Conservation (phyloP, 1,140 invertebrate species). For the Belonocnema kinseyi region DNA sequence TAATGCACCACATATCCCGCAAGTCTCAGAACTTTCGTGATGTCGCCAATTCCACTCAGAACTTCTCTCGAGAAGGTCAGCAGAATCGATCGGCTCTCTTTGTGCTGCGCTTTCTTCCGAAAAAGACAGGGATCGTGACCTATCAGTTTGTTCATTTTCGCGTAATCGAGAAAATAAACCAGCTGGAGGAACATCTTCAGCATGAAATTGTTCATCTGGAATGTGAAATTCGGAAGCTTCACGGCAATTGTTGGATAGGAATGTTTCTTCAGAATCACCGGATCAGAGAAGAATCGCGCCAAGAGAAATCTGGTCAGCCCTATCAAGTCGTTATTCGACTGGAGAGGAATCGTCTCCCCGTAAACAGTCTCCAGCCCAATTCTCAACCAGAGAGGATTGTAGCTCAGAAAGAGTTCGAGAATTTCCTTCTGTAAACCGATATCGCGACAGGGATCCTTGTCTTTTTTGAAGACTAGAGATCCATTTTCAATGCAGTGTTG, state of each 20-base stretch:
- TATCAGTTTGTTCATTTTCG: slow-evolving; percentile 88
- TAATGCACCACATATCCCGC: slow-evolving; percentile 86
- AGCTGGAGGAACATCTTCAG: slow-evolving; percentile 89
- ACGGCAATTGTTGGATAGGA: slow-evolving; percentile 74
- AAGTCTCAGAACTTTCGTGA: slow-evolving; percentile 86
- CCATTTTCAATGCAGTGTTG: slow-evolving; percentile 80
- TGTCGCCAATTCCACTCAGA: slow-evolving; percentile 90
- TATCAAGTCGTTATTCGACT: slow-evolving; percentile 86
- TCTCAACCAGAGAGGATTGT: slow-evolving; percentile 92
- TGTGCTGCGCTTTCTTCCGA: slow-evolving; percentile 85
- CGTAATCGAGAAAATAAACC: slow-evolving; percentile 90
- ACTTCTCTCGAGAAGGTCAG: slow-evolving; percentile 88
- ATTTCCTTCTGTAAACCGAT: slow-evolving; percentile 87
- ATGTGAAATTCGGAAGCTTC: slow-evolving; percentile 79
- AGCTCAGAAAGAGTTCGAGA: slow-evolving; percentile 85
- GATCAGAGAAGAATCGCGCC: slow-evolving; percentile 82
- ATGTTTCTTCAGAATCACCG: slow-evolving; percentile 79
- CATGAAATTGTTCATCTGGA: slow-evolving; percentile 86
- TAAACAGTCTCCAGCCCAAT: slow-evolving; percentile 92
- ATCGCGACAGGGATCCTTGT: slow-evolving; percentile 84
- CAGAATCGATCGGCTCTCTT: slow-evolving; percentile 88
- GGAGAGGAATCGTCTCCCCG: slow-evolving; percentile 82
- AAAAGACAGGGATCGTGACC: slow-evolving; percentile 93
- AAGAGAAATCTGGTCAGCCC: slow-evolving; percentile 86
- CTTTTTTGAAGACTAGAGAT: slow-evolving; percentile 80